These are phyloP conservation scores for Melanostigma gelatinosum DNA, from an alignment of 2,113 vertebrate genomes.

Conservation along the genomic window DNA sequence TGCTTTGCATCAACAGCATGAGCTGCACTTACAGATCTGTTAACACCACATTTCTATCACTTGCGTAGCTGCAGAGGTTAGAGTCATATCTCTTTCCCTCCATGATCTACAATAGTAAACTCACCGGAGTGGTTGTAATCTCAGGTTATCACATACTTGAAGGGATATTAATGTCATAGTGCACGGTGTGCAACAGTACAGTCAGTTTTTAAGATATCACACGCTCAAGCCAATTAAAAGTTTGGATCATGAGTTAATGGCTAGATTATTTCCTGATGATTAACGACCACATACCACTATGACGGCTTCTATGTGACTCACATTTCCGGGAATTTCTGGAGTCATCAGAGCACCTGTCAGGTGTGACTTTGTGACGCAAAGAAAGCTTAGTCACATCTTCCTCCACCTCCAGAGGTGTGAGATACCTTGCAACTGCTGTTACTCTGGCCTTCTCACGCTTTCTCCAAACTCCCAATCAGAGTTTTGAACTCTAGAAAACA, in stretches of 20 bases:
- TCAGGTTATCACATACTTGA: slow-evolving; percentile 27
- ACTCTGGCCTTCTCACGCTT: slow-evolving; percentile 20
- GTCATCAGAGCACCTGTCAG: slow-evolving; percentile 54
- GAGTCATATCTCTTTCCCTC: slow-evolving; percentile 29
- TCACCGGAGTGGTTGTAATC: slow-evolving; percentile 18
- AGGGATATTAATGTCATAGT: background rate
- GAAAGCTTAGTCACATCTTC: slow-evolving; percentile 5
- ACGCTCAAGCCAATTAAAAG: background rate
- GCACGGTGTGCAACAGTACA: background rate
- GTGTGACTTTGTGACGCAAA: background rate
- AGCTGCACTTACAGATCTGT: slow-evolving; percentile 29
- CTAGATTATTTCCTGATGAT: slow-evolving; percentile 20
- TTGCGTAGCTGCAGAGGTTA: slow-evolving; percentile 18
- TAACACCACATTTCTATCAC: slow-evolving; percentile 39
- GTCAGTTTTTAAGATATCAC: background rate
- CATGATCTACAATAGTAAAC: slow-evolving; percentile 21
- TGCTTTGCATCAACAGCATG: slow-evolving; percentile 31
- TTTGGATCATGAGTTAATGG: background rate
- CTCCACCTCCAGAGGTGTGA: slow-evolving; percentile 63
- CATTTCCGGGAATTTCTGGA: slow-evolving; percentile 63
- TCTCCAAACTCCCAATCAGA: slow-evolving; percentile 35
- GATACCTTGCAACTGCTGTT: slow-evolving; percentile 46
- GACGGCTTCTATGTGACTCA: slow-evolving; percentile 46
- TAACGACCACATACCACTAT: slow-evolving; percentile 11
- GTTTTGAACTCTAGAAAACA: slow-evolving; percentile 40